phyloP scores from a whole-genome alignment of 2,113 vertebrate species.

The Sapajus apella region DNA sequence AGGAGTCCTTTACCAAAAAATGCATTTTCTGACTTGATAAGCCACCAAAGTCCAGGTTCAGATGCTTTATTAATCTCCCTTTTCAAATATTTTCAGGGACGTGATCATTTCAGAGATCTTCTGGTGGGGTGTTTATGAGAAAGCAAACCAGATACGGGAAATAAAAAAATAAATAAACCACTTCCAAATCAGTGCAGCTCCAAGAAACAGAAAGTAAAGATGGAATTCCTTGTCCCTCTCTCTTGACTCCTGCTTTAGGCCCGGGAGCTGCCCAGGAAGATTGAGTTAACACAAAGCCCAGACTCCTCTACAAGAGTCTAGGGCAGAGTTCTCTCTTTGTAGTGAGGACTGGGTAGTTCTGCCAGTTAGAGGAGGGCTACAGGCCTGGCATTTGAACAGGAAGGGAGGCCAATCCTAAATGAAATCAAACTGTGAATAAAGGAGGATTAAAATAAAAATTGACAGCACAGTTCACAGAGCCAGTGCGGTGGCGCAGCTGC shows the following conservation, averaged over 20 bases:
- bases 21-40: not conserved
- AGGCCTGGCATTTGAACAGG: constrained; percentile 37
- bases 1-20: not conserved
- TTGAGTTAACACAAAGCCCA: not conserved
- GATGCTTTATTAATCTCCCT: not conserved
- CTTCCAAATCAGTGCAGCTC: not conserved
- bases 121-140: not conserved
- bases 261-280: not conserved
- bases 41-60: not conserved
- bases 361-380: not conserved
- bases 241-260: not conserved
- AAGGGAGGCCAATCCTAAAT: constrained; percentile 55
- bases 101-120: not conserved
- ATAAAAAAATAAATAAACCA: not conserved
- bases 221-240: not conserved
- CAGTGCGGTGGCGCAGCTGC: not conserved
- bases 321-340: constrained; percentile 3
- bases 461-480: constrained; percentile 43
- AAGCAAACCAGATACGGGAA: not conserved
- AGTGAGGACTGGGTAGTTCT: not conserved
- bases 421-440: constrained; percentile 71
- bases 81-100: not conserved
- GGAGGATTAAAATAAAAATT: constrained; percentile 59
- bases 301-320: rapidly evolving
- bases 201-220: not conserved